Evolutionary conservation across 2,888 invertebrate genomes (phyloP), one percentile per base, ranked within the genome.

Genomic region (Torymus aiolomorphi): DNA sequence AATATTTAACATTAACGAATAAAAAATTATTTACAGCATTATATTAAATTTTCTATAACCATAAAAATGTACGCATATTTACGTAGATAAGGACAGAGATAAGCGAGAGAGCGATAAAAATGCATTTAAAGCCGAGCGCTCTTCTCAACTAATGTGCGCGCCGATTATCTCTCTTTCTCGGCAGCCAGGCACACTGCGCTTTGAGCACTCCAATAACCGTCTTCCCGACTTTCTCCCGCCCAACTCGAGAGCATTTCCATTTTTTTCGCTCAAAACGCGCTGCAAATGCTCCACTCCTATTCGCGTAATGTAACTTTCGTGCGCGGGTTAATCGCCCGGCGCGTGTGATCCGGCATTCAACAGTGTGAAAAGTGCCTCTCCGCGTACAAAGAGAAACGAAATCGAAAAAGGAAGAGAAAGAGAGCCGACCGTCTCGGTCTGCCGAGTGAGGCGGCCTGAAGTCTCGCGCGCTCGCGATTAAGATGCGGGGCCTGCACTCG

Each of bases 371-470:
- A 57, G 57, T 57, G 65, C 13, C 8, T 10, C 65, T n/a, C 18
- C 42, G 49, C 8, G n/a, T n/a, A 16, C 24, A 31, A 31, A 69
- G 65, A 76, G 52, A 10, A 20, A 66, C 12, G 18, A 42, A 42
- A 8, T 42, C 16, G 16, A 18, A 67, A 63, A 42, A 75, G 42
- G 63, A 49, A 49, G 42, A 54, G 42, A 51, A 31, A 72, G 62
- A 82, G 71, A 83, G 78, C 66, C 80, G 78, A 71, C 70, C 83
- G 84, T 83, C 69, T 82, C 84, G 78, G 84, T 82, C 82, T 78
- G 80, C 74, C 78, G 75, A 83, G 82, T 83, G 81, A 81, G 77
- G 77, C 80, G 85, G 82, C 84, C 84, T 83, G 83, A 79, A 79
- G 57, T 70, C 56, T 16, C 51, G 14, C 1, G 20, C 20, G 20